Conservation (phyloP, 2,797 vertebrate genomes). For the Glyptemys insculpta region DNA sequence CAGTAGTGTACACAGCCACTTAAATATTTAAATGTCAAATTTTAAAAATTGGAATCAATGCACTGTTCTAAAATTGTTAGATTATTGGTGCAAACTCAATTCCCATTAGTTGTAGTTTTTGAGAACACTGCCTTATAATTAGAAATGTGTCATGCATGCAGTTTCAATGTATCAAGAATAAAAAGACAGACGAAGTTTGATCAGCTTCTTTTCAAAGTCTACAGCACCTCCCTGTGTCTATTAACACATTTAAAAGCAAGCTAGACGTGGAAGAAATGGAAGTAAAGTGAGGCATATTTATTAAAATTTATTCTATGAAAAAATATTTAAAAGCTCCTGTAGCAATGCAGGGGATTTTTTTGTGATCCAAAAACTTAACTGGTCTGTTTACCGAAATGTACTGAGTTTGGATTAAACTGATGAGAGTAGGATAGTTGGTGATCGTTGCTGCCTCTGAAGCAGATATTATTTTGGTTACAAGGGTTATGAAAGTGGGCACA, state of each 20-base stretch:
- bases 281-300: not conserved
- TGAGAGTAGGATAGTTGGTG: not conserved
- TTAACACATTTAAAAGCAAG: not conserved
- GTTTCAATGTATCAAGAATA: not conserved
- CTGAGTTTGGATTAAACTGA: not conserved
- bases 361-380: not conserved
- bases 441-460: not conserved
- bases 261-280: not conserved
- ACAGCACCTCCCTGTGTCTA: constrained; percentile 65
- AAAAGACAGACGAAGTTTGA: constrained; percentile 16
- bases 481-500: not conserved
- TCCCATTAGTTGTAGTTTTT: not conserved
- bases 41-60: not conserved
- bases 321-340: not conserved
- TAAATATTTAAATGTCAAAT: not conserved
- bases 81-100: not conserved
- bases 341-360: not conserved
- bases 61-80: not conserved
- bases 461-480: not conserved
- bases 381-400: not conserved
- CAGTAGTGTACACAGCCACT: not conserved
- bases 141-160: not conserved
- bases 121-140: not conserved
- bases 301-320: not conserved
- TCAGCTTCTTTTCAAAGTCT: constrained; percentile 50